These are phyloP conservation scores for Heteropelma amictum DNA, from an alignment of 2,888 invertebrate species.

Conservation along the genomic window DNA sequence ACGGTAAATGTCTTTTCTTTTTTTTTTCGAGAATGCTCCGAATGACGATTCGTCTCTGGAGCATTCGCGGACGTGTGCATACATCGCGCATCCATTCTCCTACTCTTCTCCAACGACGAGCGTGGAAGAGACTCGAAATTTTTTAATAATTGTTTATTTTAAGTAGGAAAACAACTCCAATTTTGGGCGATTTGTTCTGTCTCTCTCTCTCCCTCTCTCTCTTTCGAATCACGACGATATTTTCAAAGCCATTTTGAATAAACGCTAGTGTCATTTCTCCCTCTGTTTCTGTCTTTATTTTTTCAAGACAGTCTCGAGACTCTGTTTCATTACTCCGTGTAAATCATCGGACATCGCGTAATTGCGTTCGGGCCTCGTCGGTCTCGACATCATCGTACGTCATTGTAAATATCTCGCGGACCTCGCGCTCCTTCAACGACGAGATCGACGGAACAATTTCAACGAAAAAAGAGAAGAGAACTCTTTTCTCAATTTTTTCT, in stretches of 20 bases:
- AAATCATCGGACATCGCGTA: not conserved
- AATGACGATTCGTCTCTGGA: too few species aligned
- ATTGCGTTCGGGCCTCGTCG: too few species aligned
- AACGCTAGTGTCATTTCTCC: conserved; percentile 34
- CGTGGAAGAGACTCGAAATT: too few species aligned
- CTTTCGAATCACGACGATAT: conserved; percentile 2
- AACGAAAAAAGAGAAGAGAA: too few species aligned
- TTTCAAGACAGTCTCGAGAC: not conserved
- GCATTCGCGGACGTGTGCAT: too few species aligned
- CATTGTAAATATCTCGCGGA: conserved; percentile 55
- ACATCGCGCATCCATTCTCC: too few species aligned
- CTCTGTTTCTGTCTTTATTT: not conserved
- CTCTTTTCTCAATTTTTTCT: too few species aligned
- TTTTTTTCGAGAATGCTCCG: not conserved
- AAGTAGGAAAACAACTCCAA: conserved; percentile 67
- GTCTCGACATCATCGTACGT: conserved; percentile 9
- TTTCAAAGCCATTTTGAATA: conserved; percentile 30
- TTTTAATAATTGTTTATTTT: conserved; percentile 68
- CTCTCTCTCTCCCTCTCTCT: too few species aligned
- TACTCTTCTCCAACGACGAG: too few species aligned
- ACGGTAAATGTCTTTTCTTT: not conserved
- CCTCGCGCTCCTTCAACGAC: conserved; percentile 38
- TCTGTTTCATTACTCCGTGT: not conserved
- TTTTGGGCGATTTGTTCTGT: conserved; percentile 32
- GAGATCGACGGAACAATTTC: conserved; percentile 6